A percentile compares a stretch with the other conserved stretches of the same genome.
Evolutionary conservation across 2,113 vertebrate genomes (phyloP).

Genomic region (Acrocephalus arundinaceus): DNA sequence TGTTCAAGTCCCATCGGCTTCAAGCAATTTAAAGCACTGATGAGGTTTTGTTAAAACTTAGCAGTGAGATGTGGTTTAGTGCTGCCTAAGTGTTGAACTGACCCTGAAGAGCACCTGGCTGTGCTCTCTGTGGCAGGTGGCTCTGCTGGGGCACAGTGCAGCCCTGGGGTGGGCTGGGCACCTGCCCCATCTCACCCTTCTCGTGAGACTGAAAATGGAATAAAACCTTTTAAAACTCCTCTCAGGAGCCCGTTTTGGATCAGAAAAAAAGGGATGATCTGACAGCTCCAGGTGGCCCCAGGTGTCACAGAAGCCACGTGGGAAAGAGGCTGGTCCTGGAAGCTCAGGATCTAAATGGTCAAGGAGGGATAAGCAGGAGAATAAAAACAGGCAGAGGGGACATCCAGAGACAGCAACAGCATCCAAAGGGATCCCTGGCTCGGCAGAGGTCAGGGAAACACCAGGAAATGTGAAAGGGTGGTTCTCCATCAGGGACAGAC

Average conservation of each 20-base stretch:
- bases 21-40: too few relatives aligned
- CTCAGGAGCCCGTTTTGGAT: too few relatives aligned
- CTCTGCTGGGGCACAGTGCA: fast-evolving
- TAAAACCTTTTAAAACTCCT: too few relatives aligned
- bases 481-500: background rate
- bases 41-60: too few relatives aligned
- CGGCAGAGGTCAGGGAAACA: background rate
- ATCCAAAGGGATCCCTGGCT: background rate
- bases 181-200: too few relatives aligned
- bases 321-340: background rate
- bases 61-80: too few relatives aligned
- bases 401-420: background rate
- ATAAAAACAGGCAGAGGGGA: background rate
- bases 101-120: too few relatives aligned
- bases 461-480: background rate
- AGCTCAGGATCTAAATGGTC: background rate
- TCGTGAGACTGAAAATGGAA: too few relatives aligned
- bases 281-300: background rate
- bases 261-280: background rate
- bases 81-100: too few relatives aligned
- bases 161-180: fast-evolving
- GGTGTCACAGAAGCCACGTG: fast-evolving
- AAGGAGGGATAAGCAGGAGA: background rate
- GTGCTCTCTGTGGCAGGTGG: background rate
- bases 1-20: too few relatives aligned